A percentile compares a stretch with the other conserved stretches of the same genome.
Conservation (phyloP, 2,113 vertebrate genomes). For the Syngnathoides biaculeatus region DNA sequence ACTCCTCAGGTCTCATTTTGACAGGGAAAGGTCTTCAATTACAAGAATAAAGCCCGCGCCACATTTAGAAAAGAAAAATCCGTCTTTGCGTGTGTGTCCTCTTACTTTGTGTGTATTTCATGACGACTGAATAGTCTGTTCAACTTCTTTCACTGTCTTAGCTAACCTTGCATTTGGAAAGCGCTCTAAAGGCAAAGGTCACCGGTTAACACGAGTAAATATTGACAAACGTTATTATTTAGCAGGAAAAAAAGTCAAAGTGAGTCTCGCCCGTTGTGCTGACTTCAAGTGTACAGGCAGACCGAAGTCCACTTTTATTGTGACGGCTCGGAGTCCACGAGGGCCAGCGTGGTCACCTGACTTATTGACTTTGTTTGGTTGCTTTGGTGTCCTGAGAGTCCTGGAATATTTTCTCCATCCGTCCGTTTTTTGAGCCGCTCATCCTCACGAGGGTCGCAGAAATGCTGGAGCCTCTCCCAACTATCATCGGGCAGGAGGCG, state of each 20-base stretch:
- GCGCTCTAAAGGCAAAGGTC: not conserved
- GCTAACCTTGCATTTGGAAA: not conserved
- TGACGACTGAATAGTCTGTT: too few relatives aligned
- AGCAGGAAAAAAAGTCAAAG: not conserved
- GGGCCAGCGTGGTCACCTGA: not conserved
- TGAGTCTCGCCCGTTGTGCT: not conserved
- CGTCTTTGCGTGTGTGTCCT: not conserved
- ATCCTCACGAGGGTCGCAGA: too few relatives aligned
- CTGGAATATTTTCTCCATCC: too few relatives aligned
- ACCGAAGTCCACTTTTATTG: not conserved
- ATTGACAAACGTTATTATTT: not conserved
- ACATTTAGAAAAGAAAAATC: not conserved
- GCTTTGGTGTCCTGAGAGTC: not conserved
- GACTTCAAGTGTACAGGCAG: not conserved
- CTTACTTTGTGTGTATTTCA: not conserved
- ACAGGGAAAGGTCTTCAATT: not conserved
- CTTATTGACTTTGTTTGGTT: not conserved
- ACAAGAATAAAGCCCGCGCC: not conserved
- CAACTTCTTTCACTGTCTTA: not conserved
- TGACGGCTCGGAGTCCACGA: not conserved
- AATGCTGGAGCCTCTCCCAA: too few relatives aligned
- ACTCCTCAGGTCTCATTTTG: not conserved
- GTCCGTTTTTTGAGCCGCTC: too few relatives aligned
- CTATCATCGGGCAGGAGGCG: too few relatives aligned
- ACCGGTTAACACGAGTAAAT: not conserved